Conservation (phyloP, 2,797 vertebrate genomes). For the Melanogrammus aeglefinus region DNA sequence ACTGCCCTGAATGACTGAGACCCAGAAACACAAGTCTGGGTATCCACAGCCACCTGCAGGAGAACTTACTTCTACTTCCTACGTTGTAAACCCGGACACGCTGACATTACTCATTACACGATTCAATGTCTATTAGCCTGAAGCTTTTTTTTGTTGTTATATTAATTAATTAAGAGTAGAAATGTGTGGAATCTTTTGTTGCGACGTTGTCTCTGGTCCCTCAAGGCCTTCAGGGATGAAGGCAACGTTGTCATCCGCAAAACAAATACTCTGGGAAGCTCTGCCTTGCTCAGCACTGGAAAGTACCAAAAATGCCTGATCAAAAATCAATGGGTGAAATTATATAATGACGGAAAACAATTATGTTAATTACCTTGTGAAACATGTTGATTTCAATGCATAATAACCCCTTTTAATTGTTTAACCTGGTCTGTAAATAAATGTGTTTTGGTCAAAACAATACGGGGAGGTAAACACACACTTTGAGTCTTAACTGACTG, state of each 20-base stretch:
- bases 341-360: not conserved
- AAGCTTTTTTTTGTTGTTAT: not conserved
- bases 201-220: not conserved
- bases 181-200: not conserved
- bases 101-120: not conserved
- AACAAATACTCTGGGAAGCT: too few relatives aligned
- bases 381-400: slow-evolving; percentile 6
- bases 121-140: not conserved
- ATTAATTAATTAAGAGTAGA: not conserved
- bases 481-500: slow-evolving; percentile 38
- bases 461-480: not conserved
- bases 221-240: too few relatives aligned
- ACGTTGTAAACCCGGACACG: not conserved
- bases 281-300: too few relatives aligned
- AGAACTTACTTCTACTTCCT: not conserved
- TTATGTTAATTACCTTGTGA: not conserved
- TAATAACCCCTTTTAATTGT: not conserved
- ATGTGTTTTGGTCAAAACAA: not conserved
- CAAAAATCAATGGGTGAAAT: not conserved
- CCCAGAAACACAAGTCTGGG: not conserved
- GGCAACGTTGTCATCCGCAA: too few relatives aligned
- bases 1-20: not conserved
- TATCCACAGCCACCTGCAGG: not conserved
- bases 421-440: not conserved
- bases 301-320: not conserved